Evolutionary conservation across 2,797 vertebrate genomes (phyloP).

Genomic region (Myotis pilosus): DNA sequence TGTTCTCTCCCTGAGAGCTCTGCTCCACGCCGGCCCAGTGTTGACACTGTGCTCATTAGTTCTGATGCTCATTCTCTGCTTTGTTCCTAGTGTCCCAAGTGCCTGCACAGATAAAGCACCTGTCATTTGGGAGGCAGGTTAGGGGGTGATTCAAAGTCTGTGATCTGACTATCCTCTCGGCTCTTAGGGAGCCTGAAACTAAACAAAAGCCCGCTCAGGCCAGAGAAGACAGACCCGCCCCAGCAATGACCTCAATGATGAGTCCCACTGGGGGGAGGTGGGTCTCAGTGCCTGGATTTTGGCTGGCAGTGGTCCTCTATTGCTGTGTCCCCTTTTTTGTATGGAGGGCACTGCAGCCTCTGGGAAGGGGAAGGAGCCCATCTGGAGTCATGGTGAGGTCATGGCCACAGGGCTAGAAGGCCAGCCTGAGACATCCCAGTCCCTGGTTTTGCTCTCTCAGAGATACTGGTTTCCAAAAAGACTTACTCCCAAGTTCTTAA

Average conservation of each 20-base stretch:
- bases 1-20: background rate
- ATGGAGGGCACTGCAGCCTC: background rate
- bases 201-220: background rate
- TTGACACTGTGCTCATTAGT: background rate
- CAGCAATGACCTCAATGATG: no score
- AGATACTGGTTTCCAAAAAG: background rate
- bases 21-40: background rate
- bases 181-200: background rate
- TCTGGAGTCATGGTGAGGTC: rapidly evolving
- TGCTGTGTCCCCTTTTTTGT: background rate
- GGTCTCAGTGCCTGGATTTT: background rate
- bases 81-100: background rate
- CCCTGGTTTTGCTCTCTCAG: background rate
- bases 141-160: no score
- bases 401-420: background rate
- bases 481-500: background rate
- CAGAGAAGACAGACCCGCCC: background rate
- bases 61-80: background rate
- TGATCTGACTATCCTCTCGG: background rate
- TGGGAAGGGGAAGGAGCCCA: background rate
- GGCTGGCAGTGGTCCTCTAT: background rate
- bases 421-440: background rate
- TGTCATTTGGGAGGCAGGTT: background rate
- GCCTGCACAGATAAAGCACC: background rate
- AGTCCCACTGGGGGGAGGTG: background rate